These are phyloP conservation scores for Gadopsis bispinosus DNA, from an alignment of 2,797 vertebrate genomes.

Conservation along the genomic window DNA sequence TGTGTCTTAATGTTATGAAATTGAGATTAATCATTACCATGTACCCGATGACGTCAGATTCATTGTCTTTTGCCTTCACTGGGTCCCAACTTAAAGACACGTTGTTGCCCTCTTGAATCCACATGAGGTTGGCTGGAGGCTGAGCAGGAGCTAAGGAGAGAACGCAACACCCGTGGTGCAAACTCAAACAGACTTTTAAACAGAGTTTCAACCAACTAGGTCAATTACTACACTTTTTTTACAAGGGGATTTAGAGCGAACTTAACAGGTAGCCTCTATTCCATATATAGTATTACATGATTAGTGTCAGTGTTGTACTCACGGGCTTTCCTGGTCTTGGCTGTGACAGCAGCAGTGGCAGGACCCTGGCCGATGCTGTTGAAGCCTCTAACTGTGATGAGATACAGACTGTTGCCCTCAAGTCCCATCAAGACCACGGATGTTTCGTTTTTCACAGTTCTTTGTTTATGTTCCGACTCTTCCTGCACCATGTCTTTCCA, in stretches of 20 bases:
- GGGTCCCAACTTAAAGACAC: slow-evolving; percentile 95
- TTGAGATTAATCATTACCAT: slow-evolving; percentile 85
- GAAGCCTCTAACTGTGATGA: slow-evolving; percentile 92
- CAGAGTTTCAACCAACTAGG: slow-evolving; percentile 55
- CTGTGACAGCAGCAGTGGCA: slow-evolving; percentile 84
- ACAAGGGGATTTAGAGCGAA: slow-evolving; percentile 40
- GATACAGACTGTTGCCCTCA: slow-evolving; percentile 92
- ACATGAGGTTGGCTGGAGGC: slow-evolving; percentile 91
- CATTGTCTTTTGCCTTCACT: slow-evolving; percentile 92
- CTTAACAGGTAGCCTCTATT: slow-evolving; percentile 57
- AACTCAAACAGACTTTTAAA: slow-evolving; percentile 37
- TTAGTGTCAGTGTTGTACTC: slow-evolving; percentile 78
- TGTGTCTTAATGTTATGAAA: background rate
- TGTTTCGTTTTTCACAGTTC: slow-evolving; percentile 92
- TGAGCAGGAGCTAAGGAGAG: slow-evolving; percentile 89
- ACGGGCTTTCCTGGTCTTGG: slow-evolving; percentile 93
- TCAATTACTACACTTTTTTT: slow-evolving; percentile 62
- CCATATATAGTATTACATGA: slow-evolving; percentile 58
- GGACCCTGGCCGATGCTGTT: slow-evolving; percentile 96
- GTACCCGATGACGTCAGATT: slow-evolving; percentile 97
- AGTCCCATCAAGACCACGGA: slow-evolving; percentile 90
- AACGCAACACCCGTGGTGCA: slow-evolving; percentile 23
- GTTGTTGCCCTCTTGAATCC: slow-evolving; percentile 96
- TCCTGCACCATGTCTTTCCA: slow-evolving; percentile 94
- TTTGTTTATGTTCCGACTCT: slow-evolving; percentile 89